These are phyloP conservation scores for Nyctalus aviator DNA, from an alignment of 2,797 vertebrate species.

Conservation along the genomic window DNA sequence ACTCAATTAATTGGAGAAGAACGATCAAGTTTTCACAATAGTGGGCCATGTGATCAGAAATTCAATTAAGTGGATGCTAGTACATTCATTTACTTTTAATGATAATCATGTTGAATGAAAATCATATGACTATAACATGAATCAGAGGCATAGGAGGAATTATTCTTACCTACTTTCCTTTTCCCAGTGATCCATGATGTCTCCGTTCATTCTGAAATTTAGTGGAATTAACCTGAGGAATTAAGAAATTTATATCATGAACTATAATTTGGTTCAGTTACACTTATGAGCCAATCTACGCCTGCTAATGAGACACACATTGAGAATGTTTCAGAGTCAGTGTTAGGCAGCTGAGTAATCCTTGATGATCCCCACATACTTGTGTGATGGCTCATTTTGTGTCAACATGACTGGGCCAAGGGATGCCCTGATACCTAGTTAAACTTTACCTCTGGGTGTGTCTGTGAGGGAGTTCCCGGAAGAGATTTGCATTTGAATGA, in stretches of 20 bases:
- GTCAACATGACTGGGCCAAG: neutral
- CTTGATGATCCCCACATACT: neutral
- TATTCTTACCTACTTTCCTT: neutral
- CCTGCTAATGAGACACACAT: neutral
- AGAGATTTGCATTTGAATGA: neutral
- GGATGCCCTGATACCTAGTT: neutral
- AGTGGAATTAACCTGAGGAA: slow-evolving; percentile 19
- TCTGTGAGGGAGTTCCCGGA: neutral
- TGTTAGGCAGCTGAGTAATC: neutral
- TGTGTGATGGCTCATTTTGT: neutral
- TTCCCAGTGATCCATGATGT: neutral
- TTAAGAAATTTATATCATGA: neutral
- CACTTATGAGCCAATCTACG: neutral
- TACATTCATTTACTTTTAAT: neutral
- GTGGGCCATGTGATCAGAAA: neutral
- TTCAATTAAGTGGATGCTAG: neutral
- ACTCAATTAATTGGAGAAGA: neutral
- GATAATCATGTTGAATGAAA: neutral
- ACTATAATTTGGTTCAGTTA: neutral
- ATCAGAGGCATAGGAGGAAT: neutral
- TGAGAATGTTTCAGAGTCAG: neutral
- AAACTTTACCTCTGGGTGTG: neutral
- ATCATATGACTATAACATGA: neutral
- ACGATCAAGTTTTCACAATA: neutral
- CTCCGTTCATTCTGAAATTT: slow-evolving; percentile 18